Evolutionary conservation across 2,113 vertebrate genomes (phyloP).

Genomic region (Myrmophylax atrothorax): DNA sequence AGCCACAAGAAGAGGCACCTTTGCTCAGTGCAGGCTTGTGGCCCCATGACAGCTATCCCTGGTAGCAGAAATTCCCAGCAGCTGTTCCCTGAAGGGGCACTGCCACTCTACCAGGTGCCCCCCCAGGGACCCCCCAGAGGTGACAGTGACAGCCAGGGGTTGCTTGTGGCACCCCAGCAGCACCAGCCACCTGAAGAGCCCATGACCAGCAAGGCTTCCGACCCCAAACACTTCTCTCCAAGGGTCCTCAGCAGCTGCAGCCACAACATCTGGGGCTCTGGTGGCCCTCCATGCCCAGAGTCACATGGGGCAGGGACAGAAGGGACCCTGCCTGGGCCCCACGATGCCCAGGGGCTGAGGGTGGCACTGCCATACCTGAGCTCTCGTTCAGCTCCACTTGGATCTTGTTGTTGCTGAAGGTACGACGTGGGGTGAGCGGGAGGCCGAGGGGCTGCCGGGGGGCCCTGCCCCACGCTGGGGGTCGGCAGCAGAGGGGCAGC

Average conservation of each 20-base stretch:
- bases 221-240: fast-evolving
- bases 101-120: neutral
- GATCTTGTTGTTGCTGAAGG: constrained; percentile 70
- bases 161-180: neutral
- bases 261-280: neutral
- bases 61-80: neutral
- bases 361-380: constrained; percentile 56
- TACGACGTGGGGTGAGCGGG: fast-evolving
- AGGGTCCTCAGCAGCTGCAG: neutral
- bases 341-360: fast-evolving
- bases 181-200: neutral
- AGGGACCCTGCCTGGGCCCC: neutral
- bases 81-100: neutral
- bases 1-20: neutral
- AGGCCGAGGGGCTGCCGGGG: neutral
- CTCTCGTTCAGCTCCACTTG: constrained; percentile 81
- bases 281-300: neutral
- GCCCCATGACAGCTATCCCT: neutral
- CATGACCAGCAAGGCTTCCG: fast-evolving
- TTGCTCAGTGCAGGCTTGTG: fast-evolving
- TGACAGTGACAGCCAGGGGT: neutral
- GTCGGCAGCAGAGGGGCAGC: neutral
- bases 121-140: neutral
- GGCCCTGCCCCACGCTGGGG: neutral
- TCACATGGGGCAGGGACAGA: fast-evolving